phyloP scores from a whole-genome alignment of 2,113 vertebrate genomes.

The Leptocoma aspasia region DNA sequence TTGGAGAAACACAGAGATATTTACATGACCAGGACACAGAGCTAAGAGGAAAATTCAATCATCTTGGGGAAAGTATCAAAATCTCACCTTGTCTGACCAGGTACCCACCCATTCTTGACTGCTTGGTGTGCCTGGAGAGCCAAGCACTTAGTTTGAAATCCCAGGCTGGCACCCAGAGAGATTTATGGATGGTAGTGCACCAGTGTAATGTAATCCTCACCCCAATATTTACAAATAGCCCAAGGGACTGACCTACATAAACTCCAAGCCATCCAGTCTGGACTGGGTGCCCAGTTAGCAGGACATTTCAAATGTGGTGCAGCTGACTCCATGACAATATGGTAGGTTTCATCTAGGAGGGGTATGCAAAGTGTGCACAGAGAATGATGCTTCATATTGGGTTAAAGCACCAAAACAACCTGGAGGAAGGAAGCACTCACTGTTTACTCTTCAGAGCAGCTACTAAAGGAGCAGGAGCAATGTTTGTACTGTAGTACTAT shows the following conservation, averaged over 20 bases:
- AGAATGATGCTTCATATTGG: fast-evolving
- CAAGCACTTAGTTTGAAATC: neutral
- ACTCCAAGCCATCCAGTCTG: neutral
- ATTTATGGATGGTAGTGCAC: neutral
- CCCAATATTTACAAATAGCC: slow-evolving; percentile 32
- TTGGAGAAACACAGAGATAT: neutral
- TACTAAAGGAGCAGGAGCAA: neutral
- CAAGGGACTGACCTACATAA: neutral
- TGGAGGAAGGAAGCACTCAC: neutral
- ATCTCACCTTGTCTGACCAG: neutral
- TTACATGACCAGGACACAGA: neutral
- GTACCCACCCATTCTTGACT: neutral
- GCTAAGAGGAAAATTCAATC: neutral
- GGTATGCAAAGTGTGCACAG: neutral
- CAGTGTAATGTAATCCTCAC: neutral
- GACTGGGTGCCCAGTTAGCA: neutral
- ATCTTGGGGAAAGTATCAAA: neutral
- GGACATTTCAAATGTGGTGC: neutral
- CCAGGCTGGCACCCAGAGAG: neutral
- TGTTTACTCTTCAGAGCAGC: neutral
- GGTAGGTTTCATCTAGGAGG: neutral
- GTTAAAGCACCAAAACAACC: neutral
- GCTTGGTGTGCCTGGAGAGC: neutral
- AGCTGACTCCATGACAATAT: neutral
- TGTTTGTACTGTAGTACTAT: neutral